Evolutionary conservation across 2,797 vertebrate species (phyloP).

Genomic region (Sandelia bainsii): DNA sequence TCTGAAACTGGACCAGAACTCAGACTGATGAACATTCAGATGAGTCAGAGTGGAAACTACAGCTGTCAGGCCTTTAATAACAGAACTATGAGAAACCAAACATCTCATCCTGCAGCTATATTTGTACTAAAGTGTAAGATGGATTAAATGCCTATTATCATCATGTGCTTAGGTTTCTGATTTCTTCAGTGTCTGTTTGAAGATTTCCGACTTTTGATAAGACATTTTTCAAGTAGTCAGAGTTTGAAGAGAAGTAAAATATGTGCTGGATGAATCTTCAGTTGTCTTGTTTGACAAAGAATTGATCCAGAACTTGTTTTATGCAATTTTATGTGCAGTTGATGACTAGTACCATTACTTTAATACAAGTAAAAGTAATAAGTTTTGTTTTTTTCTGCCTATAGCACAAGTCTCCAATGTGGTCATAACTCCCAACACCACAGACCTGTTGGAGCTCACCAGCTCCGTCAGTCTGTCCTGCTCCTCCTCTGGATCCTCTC

Average conservation of each 20-base stretch:
- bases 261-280: too few relatives aligned
- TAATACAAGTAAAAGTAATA: too few relatives aligned
- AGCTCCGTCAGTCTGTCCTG: conserved; percentile 52
- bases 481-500: conserved; percentile 59
- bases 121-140: conserved; percentile 54
- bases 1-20: conserved; percentile 45
- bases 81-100: conserved; percentile 48
- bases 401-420: too few relatives aligned
- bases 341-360: neutral
- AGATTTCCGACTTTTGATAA: neutral
- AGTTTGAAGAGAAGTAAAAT: too few relatives aligned
- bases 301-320: too few relatives aligned
- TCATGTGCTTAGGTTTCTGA: neutral
- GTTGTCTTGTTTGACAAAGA: too few relatives aligned
- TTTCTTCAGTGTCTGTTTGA: too few relatives aligned
- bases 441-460: too few relatives aligned
- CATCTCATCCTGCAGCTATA: conserved; percentile 40
- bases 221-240: neutral
- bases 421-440: too few relatives aligned
- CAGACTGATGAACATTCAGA: conserved; percentile 53
- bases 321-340: too few relatives aligned
- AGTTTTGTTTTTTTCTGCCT: too few relatives aligned
- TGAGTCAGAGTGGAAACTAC: conserved; percentile 65
- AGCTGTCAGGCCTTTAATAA: conserved; percentile 67
- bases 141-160: too few relatives aligned